Conservation (phyloP, 2,113 vertebrate species). For the Galbula dea region DNA sequence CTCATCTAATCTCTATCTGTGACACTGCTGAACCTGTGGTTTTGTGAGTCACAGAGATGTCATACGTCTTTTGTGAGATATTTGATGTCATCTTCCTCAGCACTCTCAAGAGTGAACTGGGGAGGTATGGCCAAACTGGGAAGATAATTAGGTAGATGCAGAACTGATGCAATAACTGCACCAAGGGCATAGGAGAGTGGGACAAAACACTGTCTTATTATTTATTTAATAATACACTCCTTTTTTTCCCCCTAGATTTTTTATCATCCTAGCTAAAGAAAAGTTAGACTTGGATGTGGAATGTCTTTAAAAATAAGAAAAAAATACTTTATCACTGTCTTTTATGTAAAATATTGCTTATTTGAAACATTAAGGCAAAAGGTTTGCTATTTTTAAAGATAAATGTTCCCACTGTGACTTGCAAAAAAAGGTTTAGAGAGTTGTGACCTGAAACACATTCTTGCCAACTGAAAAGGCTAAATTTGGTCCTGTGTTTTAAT, state of each 20-base stretch:
- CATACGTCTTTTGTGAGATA: not conserved
- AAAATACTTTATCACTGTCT: not conserved
- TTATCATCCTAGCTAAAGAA: not conserved
- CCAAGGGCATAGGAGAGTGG: not conserved
- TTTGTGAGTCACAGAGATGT: not conserved
- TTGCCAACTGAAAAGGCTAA: not conserved
- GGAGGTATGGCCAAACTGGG: not conserved
- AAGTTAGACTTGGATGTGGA: not conserved
- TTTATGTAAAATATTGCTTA: not conserved
- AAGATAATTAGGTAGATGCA: not conserved
- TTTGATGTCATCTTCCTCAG: not conserved
- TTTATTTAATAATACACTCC: not conserved
- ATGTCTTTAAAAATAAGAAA: not conserved
- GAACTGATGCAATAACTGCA: not conserved
- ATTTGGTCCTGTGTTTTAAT: not conserved
- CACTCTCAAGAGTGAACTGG: rapidly evolving
- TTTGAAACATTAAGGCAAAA: not conserved
- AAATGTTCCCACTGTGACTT: not conserved
- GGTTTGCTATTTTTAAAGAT: not conserved
- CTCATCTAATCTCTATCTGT: not conserved
- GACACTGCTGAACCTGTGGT: not conserved
- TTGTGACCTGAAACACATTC: not conserved
- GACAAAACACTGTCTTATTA: not conserved
- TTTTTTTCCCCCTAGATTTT: rapidly evolving
- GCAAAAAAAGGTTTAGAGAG: not conserved